A percentile compares a stretch with the other conserved stretches of the same genome.
Evolutionary conservation across 2,888 invertebrate genomes (phyloP).

Genomic region (Lycaena phlaeas): DNA sequence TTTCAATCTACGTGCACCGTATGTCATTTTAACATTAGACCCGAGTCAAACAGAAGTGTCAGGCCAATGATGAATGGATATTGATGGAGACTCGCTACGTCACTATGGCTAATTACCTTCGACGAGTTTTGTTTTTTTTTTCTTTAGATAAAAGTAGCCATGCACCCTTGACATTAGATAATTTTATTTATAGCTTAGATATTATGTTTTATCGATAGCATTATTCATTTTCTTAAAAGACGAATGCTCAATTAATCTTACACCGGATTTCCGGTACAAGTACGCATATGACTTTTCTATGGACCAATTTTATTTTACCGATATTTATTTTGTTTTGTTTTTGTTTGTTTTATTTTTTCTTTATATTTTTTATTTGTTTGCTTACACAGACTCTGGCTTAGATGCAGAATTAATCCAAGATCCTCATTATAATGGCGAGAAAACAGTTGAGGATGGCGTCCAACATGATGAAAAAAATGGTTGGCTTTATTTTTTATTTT

Average conservation of each 20-base stretch:
- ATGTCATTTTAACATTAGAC: not conserved
- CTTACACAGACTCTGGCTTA: constrained; percentile 74
- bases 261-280: too few relatives aligned
- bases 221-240: too few relatives aligned
- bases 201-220: not conserved
- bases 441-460: constrained; percentile 57
- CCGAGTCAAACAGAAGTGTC: constrained; percentile 4
- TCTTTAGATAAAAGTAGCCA: too few relatives aligned
- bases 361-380: constrained; percentile 30
- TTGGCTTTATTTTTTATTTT: constrained; percentile 66
- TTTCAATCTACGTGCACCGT: not conserved
- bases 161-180: not conserved
- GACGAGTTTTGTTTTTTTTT: too few relatives aligned
- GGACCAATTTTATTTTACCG: too few relatives aligned
- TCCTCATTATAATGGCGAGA: constrained; percentile 55
- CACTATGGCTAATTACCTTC: not conserved
- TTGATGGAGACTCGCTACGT: constrained; percentile 1
- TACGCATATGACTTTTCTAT: too few relatives aligned
- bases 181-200: not conserved
- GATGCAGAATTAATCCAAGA: constrained; percentile 77
- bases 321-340: constrained; percentile 5
- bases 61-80: constrained; percentile 4
- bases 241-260: too few relatives aligned
- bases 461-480: constrained; percentile 66
- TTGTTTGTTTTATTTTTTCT: constrained; percentile 18